Conservation (phyloP, 2,113 vertebrate genomes). For the Corythaeola cristata region DNA sequence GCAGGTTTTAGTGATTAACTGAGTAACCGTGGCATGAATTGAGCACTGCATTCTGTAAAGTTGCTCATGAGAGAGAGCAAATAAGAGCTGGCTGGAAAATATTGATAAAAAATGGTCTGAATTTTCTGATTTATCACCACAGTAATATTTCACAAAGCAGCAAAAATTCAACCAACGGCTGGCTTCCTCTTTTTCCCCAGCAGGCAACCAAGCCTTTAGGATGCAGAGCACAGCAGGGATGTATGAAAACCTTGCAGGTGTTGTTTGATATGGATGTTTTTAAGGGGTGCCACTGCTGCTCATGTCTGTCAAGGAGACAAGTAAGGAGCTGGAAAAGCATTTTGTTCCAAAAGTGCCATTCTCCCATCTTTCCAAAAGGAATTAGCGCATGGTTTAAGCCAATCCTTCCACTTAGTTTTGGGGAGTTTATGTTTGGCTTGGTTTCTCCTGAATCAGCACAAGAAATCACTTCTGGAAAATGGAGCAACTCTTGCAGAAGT, state of each 20-base stretch:
- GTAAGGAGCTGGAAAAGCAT: background rate
- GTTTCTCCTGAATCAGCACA: background rate
- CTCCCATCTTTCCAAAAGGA: background rate
- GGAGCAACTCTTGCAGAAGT: background rate
- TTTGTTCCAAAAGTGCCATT: background rate
- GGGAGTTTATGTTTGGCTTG: background rate
- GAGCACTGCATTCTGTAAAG: background rate
- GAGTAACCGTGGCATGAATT: background rate
- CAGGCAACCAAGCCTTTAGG: background rate
- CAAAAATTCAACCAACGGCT: background rate
- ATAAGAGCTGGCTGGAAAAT: slow-evolving; percentile 3
- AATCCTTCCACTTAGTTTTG: background rate
- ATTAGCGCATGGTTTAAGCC: background rate
- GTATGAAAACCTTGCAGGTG: background rate
- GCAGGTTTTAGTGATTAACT: background rate
- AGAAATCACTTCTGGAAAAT: background rate
- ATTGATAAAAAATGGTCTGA: background rate
- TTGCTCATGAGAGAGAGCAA: background rate
- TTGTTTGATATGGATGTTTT: background rate
- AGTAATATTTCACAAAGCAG: background rate
- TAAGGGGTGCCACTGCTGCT: background rate
- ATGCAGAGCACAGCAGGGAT: background rate
- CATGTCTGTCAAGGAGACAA: background rate
- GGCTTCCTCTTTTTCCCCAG: background rate
- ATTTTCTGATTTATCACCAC: background rate